Conservation (phyloP, 2,888 invertebrate species). For the Aphodius sticticus region DNA sequence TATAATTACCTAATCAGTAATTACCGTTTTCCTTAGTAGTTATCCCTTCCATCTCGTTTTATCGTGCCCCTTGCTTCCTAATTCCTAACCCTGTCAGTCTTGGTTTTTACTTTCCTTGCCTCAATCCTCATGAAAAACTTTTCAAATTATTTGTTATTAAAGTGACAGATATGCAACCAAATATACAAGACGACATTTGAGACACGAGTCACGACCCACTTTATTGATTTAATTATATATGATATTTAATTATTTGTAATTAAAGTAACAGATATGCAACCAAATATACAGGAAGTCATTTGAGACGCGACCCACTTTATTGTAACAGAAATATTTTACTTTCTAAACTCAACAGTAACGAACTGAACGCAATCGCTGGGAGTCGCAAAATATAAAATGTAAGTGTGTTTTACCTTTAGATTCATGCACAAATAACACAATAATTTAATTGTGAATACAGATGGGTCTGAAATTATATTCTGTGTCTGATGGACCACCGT, state of each 20-base stretch:
- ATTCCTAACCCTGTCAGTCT: no score
- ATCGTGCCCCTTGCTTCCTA: no score
- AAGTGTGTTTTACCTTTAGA: background rate
- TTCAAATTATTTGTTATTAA: background rate
- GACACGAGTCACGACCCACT: no score
- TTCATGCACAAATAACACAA: background rate
- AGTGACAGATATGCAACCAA: background rate
- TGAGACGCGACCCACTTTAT: background rate
- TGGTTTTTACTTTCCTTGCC: no score
- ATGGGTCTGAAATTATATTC: constrained; percentile 73
- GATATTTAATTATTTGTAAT: no score
- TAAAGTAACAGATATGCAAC: background rate
- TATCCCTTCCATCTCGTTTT: no score
- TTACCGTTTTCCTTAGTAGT: no score
- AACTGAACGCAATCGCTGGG: background rate
- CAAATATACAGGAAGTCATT: background rate
- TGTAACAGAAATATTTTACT: background rate
- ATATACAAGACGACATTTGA: no score
- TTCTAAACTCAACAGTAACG: background rate
- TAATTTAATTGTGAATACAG: background rate
- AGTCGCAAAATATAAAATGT: background rate
- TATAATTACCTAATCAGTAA: no score
- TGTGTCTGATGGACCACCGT: constrained; percentile 82
- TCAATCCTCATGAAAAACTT: no score
- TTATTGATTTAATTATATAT: no score